A percentile compares a stretch with the other conserved stretches of the same genome.
Conservation (phyloP, 2,888 invertebrate species). For the Pyrrhia umbra region DNA sequence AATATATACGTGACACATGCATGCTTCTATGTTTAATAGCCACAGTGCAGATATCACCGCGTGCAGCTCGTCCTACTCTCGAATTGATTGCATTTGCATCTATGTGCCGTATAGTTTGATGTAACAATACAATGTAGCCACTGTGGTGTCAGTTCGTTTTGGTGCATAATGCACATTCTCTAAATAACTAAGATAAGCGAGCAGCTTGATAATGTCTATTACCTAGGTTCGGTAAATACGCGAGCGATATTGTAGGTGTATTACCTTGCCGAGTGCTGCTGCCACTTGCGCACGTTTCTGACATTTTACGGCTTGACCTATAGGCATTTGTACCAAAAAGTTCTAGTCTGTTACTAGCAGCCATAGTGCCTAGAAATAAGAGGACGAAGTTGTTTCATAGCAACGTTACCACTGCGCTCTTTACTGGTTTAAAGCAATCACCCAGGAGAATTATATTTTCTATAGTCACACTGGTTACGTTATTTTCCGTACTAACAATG, state of each 20-base stretch:
- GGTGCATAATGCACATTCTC: slow-evolving; percentile 3
- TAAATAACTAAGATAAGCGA: slow-evolving; percentile 14
- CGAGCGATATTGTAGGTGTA: slow-evolving; percentile 38
- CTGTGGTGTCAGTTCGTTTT: neutral
- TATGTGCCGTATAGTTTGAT: neutral
- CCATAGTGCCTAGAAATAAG: slow-evolving; percentile 29
- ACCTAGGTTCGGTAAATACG: slow-evolving; percentile 26
- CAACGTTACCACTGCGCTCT: slow-evolving; percentile 9
- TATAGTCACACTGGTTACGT: slow-evolving; percentile 35
- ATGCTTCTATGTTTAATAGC: slow-evolving; percentile 8
- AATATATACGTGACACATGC: neutral
- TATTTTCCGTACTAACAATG: slow-evolving; percentile 33
- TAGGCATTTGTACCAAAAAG: slow-evolving; percentile 27
- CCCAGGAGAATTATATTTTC: slow-evolving; percentile 42
- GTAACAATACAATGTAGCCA: neutral
- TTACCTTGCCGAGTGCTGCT: slow-evolving; percentile 14
- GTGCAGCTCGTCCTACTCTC: neutral
- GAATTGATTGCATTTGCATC: neutral
- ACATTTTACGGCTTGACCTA: slow-evolving; percentile 62
- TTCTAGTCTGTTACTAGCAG: slow-evolving; percentile 32
- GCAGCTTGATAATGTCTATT: neutral
- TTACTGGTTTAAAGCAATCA: slow-evolving; percentile 50
- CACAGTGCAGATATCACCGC: neutral
- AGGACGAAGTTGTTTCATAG: slow-evolving; percentile 16
- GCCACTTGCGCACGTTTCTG: slow-evolving; percentile 58